Evolutionary conservation across 2,797 vertebrate genomes (phyloP).

Genomic region (Cyprinodon diabolis): DNA sequence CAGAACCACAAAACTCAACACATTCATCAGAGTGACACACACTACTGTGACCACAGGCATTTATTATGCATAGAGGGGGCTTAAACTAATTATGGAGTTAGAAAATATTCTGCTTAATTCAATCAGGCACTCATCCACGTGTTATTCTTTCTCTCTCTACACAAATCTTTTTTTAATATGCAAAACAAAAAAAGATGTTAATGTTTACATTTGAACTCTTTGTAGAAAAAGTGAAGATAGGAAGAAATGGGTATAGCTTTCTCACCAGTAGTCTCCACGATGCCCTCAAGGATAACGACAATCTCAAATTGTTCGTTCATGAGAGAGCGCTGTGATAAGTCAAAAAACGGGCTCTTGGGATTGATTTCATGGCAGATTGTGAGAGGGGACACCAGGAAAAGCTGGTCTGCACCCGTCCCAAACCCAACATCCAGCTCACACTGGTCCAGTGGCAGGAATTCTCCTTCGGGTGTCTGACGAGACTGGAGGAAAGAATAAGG

Average conservation of each 20-base stretch:
- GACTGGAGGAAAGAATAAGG: conserved; percentile 74
- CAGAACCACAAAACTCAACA: conserved; percentile 44
- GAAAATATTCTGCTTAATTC: conserved; percentile 69
- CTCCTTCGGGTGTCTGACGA: conserved; percentile 90
- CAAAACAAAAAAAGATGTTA: conserved; percentile 24
- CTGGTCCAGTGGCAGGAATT: conserved; percentile 92
- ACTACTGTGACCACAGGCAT: conserved; percentile 51
- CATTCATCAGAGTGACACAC: conserved; percentile 68
- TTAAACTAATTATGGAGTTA: conserved; percentile 60
- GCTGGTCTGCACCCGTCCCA: conserved; percentile 90
- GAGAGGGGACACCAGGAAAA: conserved; percentile 91
- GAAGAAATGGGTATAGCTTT: conserved; percentile 1
- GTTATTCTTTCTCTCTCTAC: conserved; percentile 33
- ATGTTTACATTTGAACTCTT: conserved; percentile 59
- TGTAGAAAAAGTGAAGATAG: conserved; percentile 8
- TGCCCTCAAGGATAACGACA: conserved; percentile 91
- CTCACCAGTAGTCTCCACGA: conserved; percentile 91
- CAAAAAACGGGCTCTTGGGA: conserved; percentile 89
- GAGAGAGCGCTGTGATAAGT: conserved; percentile 89
- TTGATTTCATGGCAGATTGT: conserved; percentile 94
- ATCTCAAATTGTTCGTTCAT: conserved; percentile 90
- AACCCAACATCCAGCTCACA: conserved; percentile 92
- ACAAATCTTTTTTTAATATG: conserved; percentile 11
- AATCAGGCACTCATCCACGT: conserved; percentile 44
- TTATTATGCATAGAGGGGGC: conserved; percentile 66